These are phyloP conservation scores for Otus sunia DNA, from an alignment of 2,113 vertebrate species.

Conservation along the genomic window DNA sequence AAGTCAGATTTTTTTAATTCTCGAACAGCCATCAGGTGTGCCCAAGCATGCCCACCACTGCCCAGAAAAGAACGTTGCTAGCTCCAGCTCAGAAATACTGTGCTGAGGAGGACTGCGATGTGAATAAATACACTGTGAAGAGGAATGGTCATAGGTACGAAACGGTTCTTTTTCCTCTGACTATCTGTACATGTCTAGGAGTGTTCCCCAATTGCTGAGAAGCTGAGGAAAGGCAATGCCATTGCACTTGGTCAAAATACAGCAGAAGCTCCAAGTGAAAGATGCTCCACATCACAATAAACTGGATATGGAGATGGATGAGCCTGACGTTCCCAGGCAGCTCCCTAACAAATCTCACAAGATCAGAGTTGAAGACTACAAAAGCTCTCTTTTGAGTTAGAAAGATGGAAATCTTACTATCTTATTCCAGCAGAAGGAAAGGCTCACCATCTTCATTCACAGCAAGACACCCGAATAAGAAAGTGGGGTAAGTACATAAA, in stretches of 20 bases:
- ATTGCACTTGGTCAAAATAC: fast-evolving
- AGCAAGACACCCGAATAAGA: neutral
- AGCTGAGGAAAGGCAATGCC: neutral
- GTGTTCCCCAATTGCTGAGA: fast-evolving
- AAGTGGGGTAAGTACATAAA: neutral
- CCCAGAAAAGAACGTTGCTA: fast-evolving
- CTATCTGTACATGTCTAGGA: neutral
- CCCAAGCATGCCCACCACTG: neutral
- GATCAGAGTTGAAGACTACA: neutral
- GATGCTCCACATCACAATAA: fast-evolving
- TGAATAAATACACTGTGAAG: neutral
- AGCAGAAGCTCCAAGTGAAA: neutral
- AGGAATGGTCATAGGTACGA: neutral
- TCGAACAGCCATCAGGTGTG: neutral
- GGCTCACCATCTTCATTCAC: neutral
- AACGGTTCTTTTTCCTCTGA: neutral
- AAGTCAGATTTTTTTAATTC: neutral
- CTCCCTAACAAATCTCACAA: neutral
- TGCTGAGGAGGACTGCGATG: fast-evolving
- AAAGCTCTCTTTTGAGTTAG: neutral
- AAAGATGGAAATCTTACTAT: neutral
- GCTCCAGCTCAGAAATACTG: neutral
- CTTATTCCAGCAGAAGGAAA: neutral
- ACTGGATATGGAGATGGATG: neutral
- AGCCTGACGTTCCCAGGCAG: neutral